Evolutionary conservation across 2,888 invertebrate genomes (phyloP), one percentile per base, ranked within the genome.

Genomic region (Napeogenes inachia): DNA sequence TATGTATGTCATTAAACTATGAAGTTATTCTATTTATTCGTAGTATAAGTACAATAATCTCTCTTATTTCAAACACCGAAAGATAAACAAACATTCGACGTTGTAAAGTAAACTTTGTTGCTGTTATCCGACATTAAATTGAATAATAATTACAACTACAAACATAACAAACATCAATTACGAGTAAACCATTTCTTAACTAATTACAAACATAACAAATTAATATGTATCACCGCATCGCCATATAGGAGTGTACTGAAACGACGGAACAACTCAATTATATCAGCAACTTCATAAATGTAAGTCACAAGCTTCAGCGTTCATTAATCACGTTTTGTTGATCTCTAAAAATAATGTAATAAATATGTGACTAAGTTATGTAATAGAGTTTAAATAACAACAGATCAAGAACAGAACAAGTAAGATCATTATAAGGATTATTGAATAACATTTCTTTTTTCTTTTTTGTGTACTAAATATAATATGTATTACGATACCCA

Each of bases 161-260:
- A 67, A 67, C 67, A 64, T 66, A 59, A 54, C 57, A 38, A 61
- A 60, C 69, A 64, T 66, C 67, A 65, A 65, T 65, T 63, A 66
- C 55, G 62, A 50, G 61, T 58, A 61, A 68, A 63, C 67, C 64
- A 46, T 65, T 62, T 61, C 61, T 57, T 59, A 68, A 68, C 62
- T 62, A 72, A 70, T 73, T 70, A 71, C 68, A 46, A 65, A 67
- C 68, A 70, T 67, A 66, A 69, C 70, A 68, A 71, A 72, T 73
- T 72, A 72, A 73, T 73, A 71, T 71, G 72, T 72, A 72, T 72
- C 71, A 70, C 64, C 68, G 66, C 63, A 61, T 50, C 57, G 64
- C 60, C 66, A 67, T 70, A 68, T 67, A 68, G 69, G 68, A 68
- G 70, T 65, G 69, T 72, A 70, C 69, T 71, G 67, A 57, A 62